A percentile compares a stretch with the other conserved stretches of the same genome.
Evolutionary conservation across 1,140 invertebrate species (phyloP).

Genomic region (Orussus abietinus): DNA sequence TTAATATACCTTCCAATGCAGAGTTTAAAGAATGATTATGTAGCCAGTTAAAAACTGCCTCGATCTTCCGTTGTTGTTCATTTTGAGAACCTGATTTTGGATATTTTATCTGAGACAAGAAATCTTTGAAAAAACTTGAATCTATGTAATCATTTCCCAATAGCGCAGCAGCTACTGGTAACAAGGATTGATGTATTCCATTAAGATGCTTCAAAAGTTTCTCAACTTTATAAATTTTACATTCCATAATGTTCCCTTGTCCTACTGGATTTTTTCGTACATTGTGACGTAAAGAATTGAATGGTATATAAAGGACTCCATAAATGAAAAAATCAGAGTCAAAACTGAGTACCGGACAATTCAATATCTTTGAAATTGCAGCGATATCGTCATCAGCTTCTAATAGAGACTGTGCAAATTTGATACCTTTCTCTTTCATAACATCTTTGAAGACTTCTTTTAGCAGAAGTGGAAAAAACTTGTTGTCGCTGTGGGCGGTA

Average conservation of each 20-base stretch:
- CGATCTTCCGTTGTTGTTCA: conserved; percentile 62
- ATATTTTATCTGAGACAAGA: conserved; percentile 65
- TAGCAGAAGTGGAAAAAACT: conserved; percentile 68
- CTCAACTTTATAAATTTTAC: conserved; percentile 70
- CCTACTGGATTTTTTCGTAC: conserved; percentile 19
- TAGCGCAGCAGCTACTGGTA: conserved; percentile 76
- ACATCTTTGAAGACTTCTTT: conserved; percentile 70
- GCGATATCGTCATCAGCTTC: conserved; percentile 86
- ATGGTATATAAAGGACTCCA: conserved; percentile 76
- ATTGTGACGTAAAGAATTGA: conserved; percentile 60
- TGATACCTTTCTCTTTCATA: conserved; percentile 61
- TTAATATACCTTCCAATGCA: conserved; percentile 65
- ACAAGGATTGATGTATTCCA: conserved; percentile 60
- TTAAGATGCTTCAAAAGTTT: conserved; percentile 65
- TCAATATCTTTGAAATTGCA: conserved; percentile 66
- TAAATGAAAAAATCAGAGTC: conserved; percentile 92
- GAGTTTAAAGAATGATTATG: conserved; percentile 64
- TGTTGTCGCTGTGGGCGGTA: conserved; percentile 44
- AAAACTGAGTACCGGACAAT: conserved; percentile 81
- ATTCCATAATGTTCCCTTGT: conserved; percentile 50
- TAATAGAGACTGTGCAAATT: conserved; percentile 69
- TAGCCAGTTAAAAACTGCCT: conserved; percentile 70
- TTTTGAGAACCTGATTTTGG: conserved; percentile 58
- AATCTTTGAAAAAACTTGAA: conserved; percentile 62
- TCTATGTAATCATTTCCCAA: conserved; percentile 87